Conservation (phyloP, 2,888 invertebrate species). For the Branchipolynoe longqiensis region DNA sequence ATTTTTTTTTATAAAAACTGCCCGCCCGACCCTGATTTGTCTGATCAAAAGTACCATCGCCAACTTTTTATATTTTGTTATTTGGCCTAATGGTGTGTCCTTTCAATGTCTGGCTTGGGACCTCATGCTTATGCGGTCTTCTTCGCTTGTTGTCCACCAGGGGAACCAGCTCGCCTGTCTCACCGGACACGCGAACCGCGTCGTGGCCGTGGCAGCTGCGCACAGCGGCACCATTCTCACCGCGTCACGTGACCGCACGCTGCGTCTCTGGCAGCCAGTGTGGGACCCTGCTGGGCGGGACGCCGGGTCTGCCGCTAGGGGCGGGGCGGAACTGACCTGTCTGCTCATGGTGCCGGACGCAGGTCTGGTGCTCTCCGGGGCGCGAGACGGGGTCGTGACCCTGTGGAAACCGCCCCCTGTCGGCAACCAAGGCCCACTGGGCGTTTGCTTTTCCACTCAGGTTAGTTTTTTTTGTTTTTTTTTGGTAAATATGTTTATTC, state of each 20-base stretch:
- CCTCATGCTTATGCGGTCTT: no score
- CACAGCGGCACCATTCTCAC: conserved; percentile 73
- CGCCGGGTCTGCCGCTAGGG: no score
- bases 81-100: no score
- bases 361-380: background rate
- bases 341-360: background rate
- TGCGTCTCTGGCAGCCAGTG: conserved; percentile 75
- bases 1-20: no score
- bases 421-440: background rate
- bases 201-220: conserved; percentile 74
- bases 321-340: conserved; percentile 10
- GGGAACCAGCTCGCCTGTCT: conserved; percentile 76
- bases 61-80: no score
- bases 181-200: conserved; percentile 78
- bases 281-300: background rate
- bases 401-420: no score
- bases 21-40: no score
- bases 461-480: background rate
- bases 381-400: conserved; percentile 11
- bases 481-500: no score
- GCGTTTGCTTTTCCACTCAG: background rate
- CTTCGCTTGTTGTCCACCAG: no score
- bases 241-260: conserved; percentile 74
- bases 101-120: no score
- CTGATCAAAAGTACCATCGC: no score